Evolutionary conservation across 2,888 invertebrate species (phyloP), one percentile per base, ranked within the genome.

Genomic region (Danaus chrysippus): DNA sequence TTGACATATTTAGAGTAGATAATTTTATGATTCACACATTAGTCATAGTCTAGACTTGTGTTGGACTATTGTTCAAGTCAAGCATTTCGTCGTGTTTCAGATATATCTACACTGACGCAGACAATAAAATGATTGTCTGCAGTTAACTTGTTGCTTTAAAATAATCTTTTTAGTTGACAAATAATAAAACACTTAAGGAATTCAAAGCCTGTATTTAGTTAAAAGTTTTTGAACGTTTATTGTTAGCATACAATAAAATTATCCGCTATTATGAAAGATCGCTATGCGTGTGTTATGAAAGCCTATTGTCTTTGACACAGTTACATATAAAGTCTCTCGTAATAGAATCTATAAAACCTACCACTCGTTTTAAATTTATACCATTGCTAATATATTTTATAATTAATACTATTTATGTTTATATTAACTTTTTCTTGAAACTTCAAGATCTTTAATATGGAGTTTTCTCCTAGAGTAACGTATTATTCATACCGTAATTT

Each of bases 251-350:
- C 23, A 34, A 34, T 34, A 34, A 17, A 17, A 17, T 3, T 49
- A 49, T 17, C 11, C 15, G 3, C 11, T 49, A 49, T 49, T 49
- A 49, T 15, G 49, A 49, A 49, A 49, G 49, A 17, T 10, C 42
- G 56, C 42, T 58, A 61, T 60, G 52, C 52, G 55, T 55, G 64
- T 71, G 70, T 74, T 74, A 77, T 73, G 76, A 82, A 81, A 81
- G 78, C 75, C 74, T 63, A 76, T 81, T 80, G 80, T 79, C 65
- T 79, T 73, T 79, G 79, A 76, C 79, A 81, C 62, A 79, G 66
- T 73, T 82, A 68, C 79, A 78, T 76, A 64, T 55, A 73, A 73
- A 73, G 69, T 61, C 68, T 61, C 57, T 56, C 55, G 58, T 66
- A 71, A 68, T 66, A 73, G 70, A 52, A 58, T 49, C 17, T 56